Base-by-base conservation (phyloP, 2,797 vertebrate genomes). In the Erpetoichthys calabaricus region DNA sequence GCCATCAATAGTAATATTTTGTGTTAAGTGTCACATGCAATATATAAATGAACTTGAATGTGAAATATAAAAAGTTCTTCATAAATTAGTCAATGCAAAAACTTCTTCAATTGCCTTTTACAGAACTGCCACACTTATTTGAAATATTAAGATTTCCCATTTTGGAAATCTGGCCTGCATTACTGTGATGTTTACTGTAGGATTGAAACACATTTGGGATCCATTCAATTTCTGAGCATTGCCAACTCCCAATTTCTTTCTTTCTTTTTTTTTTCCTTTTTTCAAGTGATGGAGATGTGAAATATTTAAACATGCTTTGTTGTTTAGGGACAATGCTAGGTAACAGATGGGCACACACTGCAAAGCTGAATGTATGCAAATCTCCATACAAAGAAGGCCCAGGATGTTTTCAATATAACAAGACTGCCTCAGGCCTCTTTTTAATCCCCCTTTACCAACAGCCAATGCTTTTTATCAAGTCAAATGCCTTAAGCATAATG, bases 331-430 rank as follows among this genome's bases (percentile, higher is more conserved):
- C 81, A 88, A 85, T 82, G 77, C 83, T 73, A 80, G 76, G 85
- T 72, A 88, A 86, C 95, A 97, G 92, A 97, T 97, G 92, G 93
- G 88, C 77, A 72, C 73, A 77, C 69, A 75, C 83, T 79, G 84
- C 80, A 82, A 84, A 76, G 85, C 84, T 82, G 82, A 67, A 74
- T 80, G 83, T 86, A 85, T 95, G 88, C 79, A 87, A 91, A 91
- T 91, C 87, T 91, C 79, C 78, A 83, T 91, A 89, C 88, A 88
- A 88, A 92, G 89, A 87, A 25, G 87, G 85, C 86, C 86, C 76
- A 82, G 92, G 90, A 89, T 86, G 90, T 88, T 90, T 93, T 91
- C 86, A 90, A 90, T 91, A 87, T 86, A 87, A 76, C 86, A 81
- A 86, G 75, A 86, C 85, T 71, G 94, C 94, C 95, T 90, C 84